phyloP scores from a whole-genome alignment of 2,113 vertebrate genomes.

The cattle (Bos taurus) region DNA sequence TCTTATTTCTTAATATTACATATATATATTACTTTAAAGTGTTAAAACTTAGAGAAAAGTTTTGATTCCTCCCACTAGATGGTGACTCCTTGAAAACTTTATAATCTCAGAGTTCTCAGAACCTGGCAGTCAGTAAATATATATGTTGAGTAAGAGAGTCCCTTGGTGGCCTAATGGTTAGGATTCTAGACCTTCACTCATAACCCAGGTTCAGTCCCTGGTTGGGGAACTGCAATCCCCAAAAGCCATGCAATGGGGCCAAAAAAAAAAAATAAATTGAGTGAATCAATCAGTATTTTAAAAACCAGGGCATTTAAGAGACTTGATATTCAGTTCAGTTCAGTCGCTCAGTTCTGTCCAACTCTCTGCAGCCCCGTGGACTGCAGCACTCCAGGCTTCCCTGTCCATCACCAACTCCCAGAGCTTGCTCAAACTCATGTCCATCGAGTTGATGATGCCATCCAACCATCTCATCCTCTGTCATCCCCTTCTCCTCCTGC shows the following conservation, averaged over 20 bases:
- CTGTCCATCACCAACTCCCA: neutral
- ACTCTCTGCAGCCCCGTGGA: neutral
- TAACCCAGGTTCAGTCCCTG: neutral
- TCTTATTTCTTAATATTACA: neutral
- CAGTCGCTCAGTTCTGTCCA: neutral
- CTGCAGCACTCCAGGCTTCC: neutral
- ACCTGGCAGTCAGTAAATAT: neutral
- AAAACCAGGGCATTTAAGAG: neutral
- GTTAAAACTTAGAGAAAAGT: neutral
- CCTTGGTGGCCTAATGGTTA: neutral
- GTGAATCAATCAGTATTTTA: neutral
- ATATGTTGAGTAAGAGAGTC: neutral
- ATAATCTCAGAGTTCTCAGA: neutral
- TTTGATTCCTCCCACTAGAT: neutral
- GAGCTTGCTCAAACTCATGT: neutral
- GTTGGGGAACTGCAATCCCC: neutral
- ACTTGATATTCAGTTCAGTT: neutral
- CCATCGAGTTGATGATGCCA: neutral
- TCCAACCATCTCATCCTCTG: neutral
- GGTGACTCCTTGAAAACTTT: neutral
- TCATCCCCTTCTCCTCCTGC: neutral
- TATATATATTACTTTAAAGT: constrained; percentile 11
- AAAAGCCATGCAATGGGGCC: neutral
- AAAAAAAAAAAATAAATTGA: neutral
- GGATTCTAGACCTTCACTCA: neutral